phyloP scores from a whole-genome alignment of 2,888 invertebrate genomes.

The Synanthedon vespiformis region DNA sequence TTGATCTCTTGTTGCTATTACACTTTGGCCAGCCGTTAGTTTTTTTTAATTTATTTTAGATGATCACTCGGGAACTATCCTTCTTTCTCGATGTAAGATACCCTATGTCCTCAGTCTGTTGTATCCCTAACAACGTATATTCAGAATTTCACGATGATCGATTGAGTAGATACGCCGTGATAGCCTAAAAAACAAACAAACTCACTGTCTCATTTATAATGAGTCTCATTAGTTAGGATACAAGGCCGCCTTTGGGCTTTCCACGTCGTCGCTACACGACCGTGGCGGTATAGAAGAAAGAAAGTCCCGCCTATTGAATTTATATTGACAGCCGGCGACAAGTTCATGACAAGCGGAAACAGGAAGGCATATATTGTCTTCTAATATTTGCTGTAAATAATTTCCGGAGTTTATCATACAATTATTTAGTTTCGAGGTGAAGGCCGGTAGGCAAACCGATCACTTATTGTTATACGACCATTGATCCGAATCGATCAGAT shows the following conservation, averaged over 20 bases:
- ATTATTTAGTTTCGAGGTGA: constrained; percentile 24
- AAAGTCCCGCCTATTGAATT: constrained; percentile 20
- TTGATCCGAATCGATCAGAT: neutral
- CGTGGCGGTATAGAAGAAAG: constrained; percentile 17
- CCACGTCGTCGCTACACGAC: constrained; percentile 11
- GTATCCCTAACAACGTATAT: no score
- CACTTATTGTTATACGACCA: neutral
- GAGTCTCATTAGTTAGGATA: neutral
- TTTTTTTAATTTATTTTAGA: no score
- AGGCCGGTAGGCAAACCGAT: constrained; percentile 17
- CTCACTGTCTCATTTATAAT: no score
- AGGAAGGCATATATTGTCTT: constrained; percentile 28
- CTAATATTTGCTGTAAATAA: neutral
- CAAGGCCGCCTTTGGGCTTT: constrained; percentile 13
- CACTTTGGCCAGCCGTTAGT: no score
- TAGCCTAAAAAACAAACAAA: no score
- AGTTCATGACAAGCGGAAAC: constrained; percentile 37
- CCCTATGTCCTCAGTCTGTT: no score
- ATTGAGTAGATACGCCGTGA: no score
- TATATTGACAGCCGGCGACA: constrained; percentile 32
- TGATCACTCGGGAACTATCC: no score
- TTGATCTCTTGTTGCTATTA: no score
- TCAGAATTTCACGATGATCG: no score
- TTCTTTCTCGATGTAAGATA: no score
- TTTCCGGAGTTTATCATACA: neutral